Base-by-base conservation (phyloP, 2,113 vertebrate genomes). In the Coryphaenoides rupestris region DNA sequence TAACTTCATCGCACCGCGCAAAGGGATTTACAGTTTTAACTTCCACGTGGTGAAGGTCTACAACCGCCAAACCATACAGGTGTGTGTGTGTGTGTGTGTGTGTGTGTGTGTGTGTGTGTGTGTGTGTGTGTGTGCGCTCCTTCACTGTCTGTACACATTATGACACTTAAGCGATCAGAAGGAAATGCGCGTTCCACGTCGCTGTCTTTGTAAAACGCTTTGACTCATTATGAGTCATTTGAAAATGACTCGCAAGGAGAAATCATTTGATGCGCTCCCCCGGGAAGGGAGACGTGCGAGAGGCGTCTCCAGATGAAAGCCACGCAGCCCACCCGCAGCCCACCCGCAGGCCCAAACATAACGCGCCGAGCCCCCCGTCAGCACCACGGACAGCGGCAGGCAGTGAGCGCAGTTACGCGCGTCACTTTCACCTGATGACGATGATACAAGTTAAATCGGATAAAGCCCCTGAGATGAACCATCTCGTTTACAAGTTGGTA, bases 11-110 rank as follows among this genome's bases (percentile, higher is more conserved):
- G 88, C 96, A 14, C 96, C 96, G 24, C 92, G 96, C 60, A 98
- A 96, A 92, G 96, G 96, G 76, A 96, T 98, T 92, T 98, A 98
- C 93, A 98, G 95, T 92, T 98, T 98, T 89, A 98, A 96, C 91
- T 98, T 98, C 86, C 95, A 98, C 77, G 96, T 98, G 79, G 96
- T 98, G 49, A 98, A 98, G 91, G 96, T 98, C 81, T 98, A 98
- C 91, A 98, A 98, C 89, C 92, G 96, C 74, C 96, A 98, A 89
- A 97, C 95, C 65, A 98, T 98, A 80, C 96, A 98, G 95, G 96
- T 98, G 74, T 92, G 88, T 82, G 23, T 21, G 19, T 56, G 22
- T 26, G 19, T 14, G 56, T 23, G 2, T 33, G 0, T 70, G 61
- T 60, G 17, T 52, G 3, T 56, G n/a, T 65, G 50, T 76, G 45